Base-by-base conservation (phyloP, 2,113 vertebrate genomes). In the Trematomus loennbergii region DNA sequence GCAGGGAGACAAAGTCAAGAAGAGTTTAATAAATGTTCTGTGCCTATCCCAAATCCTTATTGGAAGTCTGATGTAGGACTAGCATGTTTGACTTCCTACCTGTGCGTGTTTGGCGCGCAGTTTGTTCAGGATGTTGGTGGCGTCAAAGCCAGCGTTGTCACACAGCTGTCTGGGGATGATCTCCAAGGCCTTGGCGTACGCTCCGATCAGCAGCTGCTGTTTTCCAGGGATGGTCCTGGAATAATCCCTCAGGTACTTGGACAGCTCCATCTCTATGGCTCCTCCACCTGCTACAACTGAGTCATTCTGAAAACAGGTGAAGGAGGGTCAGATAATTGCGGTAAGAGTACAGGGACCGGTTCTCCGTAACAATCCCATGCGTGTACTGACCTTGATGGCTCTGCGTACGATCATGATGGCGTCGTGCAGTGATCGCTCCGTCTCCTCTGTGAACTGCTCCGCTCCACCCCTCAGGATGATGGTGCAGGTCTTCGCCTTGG, bases 341-440 rank as follows among this genome's bases (percentile, higher is more conserved):
- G 6, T 52, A n/a, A 13, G 10, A 2, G 4, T 48, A 17, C 9
- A 52, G 20, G 55, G n/a, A 49, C 0, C 1, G 9, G 29, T 13
- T 15, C 36, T 40, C 36, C 36, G 36, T 8, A 40, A 40, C 5
- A 40, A 7, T 40, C 36, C 5, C 36, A 40, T 6, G 36, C 6
- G 5, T 40, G 36, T 40, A 69, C 93, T 20, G 36, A 99, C 97
- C 97, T 99, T 99, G 91, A 99, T 99, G 22, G 98, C 97, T 55
- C 98, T 95, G 83, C 98, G 96, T 55, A 99, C 98, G 0, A 99
- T 99, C 98, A 99, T 99, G 94, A 99, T 99, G 90, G 97, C 98
- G 0, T 99, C 98, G 0, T 99, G 98, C 82, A 99, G 95, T 1
- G 98, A 99, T 1, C 98, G 94, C 71, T 99, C 98, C 0, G 98